phyloP scores from a whole-genome alignment of 1,140 invertebrate genomes.

The Orius insidiosus region DNA sequence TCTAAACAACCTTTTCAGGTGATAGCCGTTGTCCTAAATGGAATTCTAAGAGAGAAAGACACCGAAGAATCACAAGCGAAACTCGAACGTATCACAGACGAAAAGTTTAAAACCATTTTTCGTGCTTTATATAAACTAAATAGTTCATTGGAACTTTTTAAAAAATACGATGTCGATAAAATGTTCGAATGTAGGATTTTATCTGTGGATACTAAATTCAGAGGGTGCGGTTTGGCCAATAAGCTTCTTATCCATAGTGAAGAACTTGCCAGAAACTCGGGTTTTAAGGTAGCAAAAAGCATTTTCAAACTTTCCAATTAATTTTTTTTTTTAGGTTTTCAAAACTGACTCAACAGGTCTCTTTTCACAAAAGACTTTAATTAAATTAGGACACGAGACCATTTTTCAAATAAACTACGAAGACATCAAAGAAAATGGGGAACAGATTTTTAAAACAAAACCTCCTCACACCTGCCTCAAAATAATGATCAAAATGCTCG shows the following conservation, averaged over 20 bases:
- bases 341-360: conserved; percentile 62
- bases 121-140: conserved; percentile 42
- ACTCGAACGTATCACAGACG: conserved; percentile 34
- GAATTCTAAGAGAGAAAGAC: conserved; percentile 37
- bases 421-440: conserved; percentile 38
- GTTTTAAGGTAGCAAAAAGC: conserved; percentile 41
- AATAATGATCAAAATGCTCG: conserved; percentile 34
- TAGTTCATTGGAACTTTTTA: conserved; percentile 39
- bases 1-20: conserved; percentile 30
- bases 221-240: conserved; percentile 51
- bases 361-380: conserved; percentile 54
- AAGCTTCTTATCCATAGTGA: conserved; percentile 45
- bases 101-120: conserved; percentile 47
- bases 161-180: conserved; percentile 42
- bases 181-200: conserved; percentile 67
- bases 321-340: conserved; percentile 34
- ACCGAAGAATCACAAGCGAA: conserved; percentile 36
- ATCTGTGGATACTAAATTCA: conserved; percentile 46
- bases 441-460: conserved; percentile 33
- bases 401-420: conserved; percentile 43
- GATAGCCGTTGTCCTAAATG: conserved; percentile 45
- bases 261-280: conserved; percentile 39
- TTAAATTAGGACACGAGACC: conserved; percentile 42
- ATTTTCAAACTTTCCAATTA: not conserved
- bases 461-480: conserved; percentile 44